Conservation (phyloP, 2,797 vertebrate genomes). For the Enteromius unitaeniatus region DNA sequence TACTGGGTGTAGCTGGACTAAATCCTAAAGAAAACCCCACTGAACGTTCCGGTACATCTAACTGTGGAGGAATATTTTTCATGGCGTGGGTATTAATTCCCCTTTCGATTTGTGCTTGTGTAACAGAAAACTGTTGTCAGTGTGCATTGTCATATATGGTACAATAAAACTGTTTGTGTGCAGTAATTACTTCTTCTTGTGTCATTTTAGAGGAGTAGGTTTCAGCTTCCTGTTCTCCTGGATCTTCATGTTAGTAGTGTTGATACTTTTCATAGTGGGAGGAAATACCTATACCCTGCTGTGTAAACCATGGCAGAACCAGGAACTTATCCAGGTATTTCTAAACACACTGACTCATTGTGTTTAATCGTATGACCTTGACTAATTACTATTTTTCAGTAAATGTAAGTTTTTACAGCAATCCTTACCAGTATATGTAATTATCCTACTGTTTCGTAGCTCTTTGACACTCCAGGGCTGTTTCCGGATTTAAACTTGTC, state of each 20-base stretch:
- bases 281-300: slow-evolving; percentile 82
- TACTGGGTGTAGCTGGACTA: slow-evolving; percentile 81
- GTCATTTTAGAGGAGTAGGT: slow-evolving; percentile 79
- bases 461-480: slow-evolving; percentile 76
- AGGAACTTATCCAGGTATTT: slow-evolving; percentile 81
- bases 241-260: slow-evolving; percentile 86
- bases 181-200: slow-evolving; percentile 32
- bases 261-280: slow-evolving; percentile 81
- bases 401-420: not conserved
- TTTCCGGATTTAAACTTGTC: slow-evolving; percentile 69
- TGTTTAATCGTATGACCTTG: not conserved
- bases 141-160: not conserved
- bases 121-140: not conserved
- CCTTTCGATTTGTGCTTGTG: not conserved
- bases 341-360: not conserved
- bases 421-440: not conserved
- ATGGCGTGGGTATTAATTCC: slow-evolving; percentile 81
- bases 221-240: slow-evolving; percentile 90
- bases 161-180: not conserved
- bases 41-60: slow-evolving; percentile 74
- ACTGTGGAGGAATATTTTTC: slow-evolving; percentile 83
- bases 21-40: slow-evolving; percentile 70
- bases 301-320: slow-evolving; percentile 80
- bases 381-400: not conserved
- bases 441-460: slow-evolving; percentile 68